phyloP scores from a whole-genome alignment of 2,888 invertebrate species.

The Caenorhabditis zanzibari region DNA sequence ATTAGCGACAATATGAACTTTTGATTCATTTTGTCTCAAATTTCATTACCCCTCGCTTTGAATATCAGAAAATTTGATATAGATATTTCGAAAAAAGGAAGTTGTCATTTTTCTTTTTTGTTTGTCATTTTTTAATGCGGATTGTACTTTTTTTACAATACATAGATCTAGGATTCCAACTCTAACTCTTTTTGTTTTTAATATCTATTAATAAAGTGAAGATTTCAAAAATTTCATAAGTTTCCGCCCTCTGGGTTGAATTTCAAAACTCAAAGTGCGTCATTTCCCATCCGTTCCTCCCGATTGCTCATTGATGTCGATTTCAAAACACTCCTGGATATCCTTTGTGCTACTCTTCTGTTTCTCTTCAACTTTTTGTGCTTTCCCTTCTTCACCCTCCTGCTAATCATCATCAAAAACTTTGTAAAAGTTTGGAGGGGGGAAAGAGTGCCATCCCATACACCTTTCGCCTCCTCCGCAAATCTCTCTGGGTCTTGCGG shows the following conservation, averaged over 20 bases:
- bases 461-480: constrained; percentile 64
- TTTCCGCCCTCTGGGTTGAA: neutral
- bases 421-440: constrained; percentile 56
- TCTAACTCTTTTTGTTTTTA: too few relatives aligned
- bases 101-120: too few relatives aligned
- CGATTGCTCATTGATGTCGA: constrained; percentile 46
- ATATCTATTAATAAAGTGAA: neutral
- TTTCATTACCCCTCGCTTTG: too few relatives aligned
- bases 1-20: neutral
- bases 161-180: too few relatives aligned
- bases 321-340: constrained; percentile 40
- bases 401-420: constrained; percentile 48
- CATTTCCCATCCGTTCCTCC: constrained; percentile 21
- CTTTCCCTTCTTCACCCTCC: constrained; percentile 3
- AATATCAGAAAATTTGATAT: too few relatives aligned
- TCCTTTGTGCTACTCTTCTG: constrained; percentile 13
- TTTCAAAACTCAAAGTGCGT: constrained; percentile 22
- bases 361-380: constrained; percentile 2
- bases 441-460: constrained; percentile 35
- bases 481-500: constrained; percentile 49
- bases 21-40: too few relatives aligned
- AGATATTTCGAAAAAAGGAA: too few relatives aligned
- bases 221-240: neutral
- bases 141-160: too few relatives aligned
- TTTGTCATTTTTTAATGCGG: too few relatives aligned